Percentiles rank a stretch among this genome's conserved stretches.
phyloP scores from a whole-genome alignment of 1,140 invertebrate genomes.

The Leptinotarsa texana region DNA sequence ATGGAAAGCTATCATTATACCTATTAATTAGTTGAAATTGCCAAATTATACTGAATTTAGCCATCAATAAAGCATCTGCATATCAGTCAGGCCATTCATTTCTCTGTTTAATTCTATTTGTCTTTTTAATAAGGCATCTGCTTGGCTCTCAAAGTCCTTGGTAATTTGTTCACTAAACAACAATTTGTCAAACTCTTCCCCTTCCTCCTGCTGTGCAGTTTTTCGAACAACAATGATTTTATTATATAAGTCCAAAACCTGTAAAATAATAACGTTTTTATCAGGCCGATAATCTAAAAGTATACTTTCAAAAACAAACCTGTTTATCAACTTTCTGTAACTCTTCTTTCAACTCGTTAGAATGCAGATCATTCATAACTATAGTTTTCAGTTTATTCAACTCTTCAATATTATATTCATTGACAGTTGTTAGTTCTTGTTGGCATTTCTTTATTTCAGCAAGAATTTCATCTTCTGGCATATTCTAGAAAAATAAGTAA shows the following conservation, averaged over 20 bases:
- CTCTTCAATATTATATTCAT: constrained; percentile 71
- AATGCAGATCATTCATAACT: constrained; percentile 67
- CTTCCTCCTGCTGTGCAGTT: constrained; percentile 42
- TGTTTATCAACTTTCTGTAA: constrained; percentile 71
- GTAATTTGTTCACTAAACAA: constrained; percentile 37
- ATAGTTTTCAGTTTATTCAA: constrained; percentile 64
- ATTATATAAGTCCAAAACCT: constrained; percentile 52
- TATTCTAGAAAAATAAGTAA: constrained; percentile 23
- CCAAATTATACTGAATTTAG: constrained; percentile 41
- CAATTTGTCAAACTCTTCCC: constrained; percentile 42
- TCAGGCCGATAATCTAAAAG: neutral
- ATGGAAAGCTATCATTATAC: too few species aligned
- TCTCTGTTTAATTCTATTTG: constrained; percentile 45
- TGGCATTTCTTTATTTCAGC: constrained; percentile 84
- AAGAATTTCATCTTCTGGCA: constrained; percentile 80
- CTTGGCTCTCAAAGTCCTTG: constrained; percentile 45
- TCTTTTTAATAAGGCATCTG: constrained; percentile 46
- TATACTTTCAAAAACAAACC: constrained; percentile 54
- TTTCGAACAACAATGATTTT: constrained; percentile 45
- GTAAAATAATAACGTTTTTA: constrained; percentile 26
- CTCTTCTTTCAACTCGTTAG: constrained; percentile 71
- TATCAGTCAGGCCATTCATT: constrained; percentile 43
- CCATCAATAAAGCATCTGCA: constrained; percentile 44
- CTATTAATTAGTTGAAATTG: too few species aligned
- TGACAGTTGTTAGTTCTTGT: constrained; percentile 72